phyloP scores from a whole-genome alignment of 2,888 invertebrate species.

The Melolontha melolontha region DNA sequence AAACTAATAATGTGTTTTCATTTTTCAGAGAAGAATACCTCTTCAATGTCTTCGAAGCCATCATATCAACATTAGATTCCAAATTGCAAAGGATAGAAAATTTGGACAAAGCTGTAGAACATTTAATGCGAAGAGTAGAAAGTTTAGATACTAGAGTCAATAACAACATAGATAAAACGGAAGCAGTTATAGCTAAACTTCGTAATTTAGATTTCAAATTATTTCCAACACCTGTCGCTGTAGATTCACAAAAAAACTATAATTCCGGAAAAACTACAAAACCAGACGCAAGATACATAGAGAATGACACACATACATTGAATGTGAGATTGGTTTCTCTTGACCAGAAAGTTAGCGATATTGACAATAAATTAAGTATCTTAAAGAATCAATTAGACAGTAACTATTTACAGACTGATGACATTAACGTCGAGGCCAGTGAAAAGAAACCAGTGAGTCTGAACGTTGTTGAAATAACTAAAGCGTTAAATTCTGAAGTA shows the following conservation, averaged over 20 bases:
- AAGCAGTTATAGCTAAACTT: slow-evolving; percentile 83
- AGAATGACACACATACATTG: slow-evolving; percentile 67
- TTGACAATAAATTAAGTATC: slow-evolving; percentile 81
- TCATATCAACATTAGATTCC: slow-evolving; percentile 88
- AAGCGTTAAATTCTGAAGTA: slow-evolving; percentile 84
- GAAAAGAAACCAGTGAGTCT: slow-evolving; percentile 88
- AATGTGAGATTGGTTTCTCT: slow-evolving; percentile 78
- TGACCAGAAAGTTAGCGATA: slow-evolving; percentile 86
- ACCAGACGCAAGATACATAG: slow-evolving; percentile 43
- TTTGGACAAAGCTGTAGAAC: slow-evolving; percentile 88
- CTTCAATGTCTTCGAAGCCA: slow-evolving; percentile 90
- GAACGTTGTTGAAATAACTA: slow-evolving; percentile 85
- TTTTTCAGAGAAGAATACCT: slow-evolving; percentile 85
- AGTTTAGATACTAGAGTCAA: slow-evolving; percentile 83
- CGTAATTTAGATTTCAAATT: slow-evolving; percentile 81
- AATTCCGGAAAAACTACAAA: slow-evolving; percentile 39
- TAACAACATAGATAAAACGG: slow-evolving; percentile 87
- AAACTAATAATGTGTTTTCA: slow-evolving; percentile 28
- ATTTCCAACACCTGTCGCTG: slow-evolving; percentile 64
- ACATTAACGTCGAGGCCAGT: slow-evolving; percentile 88
- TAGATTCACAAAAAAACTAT: slow-evolving; percentile 35
- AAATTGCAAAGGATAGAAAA: slow-evolving; percentile 90
- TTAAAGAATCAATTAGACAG: slow-evolving; percentile 87
- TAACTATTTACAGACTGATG: slow-evolving; percentile 81
- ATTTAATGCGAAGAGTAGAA: slow-evolving; percentile 87